phyloP scores from a whole-genome alignment of 2,888 invertebrate species.

The Tupiocoris notatus region DNA sequence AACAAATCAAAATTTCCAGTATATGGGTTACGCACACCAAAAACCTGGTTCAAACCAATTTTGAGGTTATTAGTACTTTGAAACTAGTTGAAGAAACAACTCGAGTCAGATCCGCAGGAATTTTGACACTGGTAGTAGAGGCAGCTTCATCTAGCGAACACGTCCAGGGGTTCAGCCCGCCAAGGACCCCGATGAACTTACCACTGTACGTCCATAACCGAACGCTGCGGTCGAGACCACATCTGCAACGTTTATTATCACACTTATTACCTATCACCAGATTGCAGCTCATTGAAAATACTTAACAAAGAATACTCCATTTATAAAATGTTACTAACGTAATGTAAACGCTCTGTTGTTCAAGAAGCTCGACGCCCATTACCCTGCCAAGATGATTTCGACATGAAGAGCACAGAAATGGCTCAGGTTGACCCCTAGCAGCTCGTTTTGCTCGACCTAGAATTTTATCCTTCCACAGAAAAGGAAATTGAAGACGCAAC shows the following conservation, averaged over 20 bases:
- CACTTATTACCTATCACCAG: no score
- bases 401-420: conserved; percentile 67
- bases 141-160: conserved; percentile 49
- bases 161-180: conserved; percentile 67
- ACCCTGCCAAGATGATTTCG: conserved; percentile 70
- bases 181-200: conserved; percentile 59
- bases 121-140: conserved; percentile 54
- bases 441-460: conserved; percentile 68
- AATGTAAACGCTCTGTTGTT: conserved; percentile 65
- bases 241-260: no score
- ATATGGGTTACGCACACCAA: background rate
- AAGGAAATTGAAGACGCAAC: conserved; percentile 68
- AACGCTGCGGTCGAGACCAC: conserved; percentile 69
- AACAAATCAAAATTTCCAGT: no score
- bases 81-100: conserved; percentile 74
- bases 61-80: conserved; percentile 58
- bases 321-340: conserved; percentile 59
- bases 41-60: background rate
- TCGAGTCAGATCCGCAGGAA: conserved; percentile 73
- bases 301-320: no score
- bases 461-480: conserved; percentile 67
- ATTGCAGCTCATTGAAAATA: no score
- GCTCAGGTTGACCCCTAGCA: conserved; percentile 62
- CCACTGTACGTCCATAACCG: conserved; percentile 74
- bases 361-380: conserved; percentile 66